A percentile compares a stretch with the other conserved stretches of the same genome.
phyloP scores from a whole-genome alignment of 2,113 vertebrate species.

The Elgaria multicarinata region DNA sequence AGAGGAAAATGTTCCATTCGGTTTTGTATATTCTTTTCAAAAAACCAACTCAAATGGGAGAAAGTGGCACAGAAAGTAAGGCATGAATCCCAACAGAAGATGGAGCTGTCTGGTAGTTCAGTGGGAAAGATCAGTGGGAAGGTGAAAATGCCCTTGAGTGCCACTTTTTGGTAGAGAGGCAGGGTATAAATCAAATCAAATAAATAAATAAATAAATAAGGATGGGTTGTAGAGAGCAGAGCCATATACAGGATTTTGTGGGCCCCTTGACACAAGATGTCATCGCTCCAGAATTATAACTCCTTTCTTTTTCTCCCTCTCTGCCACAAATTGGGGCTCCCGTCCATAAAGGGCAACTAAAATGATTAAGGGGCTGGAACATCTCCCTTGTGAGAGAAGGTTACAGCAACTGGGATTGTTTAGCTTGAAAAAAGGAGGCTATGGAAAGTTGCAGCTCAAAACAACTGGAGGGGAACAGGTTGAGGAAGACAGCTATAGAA shows the following conservation, averaged over 20 bases:
- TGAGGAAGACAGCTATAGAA: background rate
- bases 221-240: background rate
- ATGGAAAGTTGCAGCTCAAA: no score
- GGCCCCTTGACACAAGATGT: background rate
- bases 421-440: no score
- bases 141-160: background rate
- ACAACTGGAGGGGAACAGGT: no score
- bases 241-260: background rate
- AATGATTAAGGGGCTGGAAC: no score
- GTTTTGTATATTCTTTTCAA: background rate
- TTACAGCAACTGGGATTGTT: no score
- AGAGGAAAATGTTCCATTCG: background rate
- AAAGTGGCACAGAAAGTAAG: background rate
- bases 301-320: background rate
- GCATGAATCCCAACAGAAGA: background rate
- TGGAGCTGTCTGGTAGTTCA: background rate
- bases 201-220: no score
- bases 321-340: background rate
- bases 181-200: no score
- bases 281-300: background rate
- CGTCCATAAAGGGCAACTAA: no score
- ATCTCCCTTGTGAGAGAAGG: no score
- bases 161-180: no score
- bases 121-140: background rate
- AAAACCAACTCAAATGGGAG: background rate